Evolutionary conservation across 2,888 invertebrate genomes (phyloP).

Genomic region (Limenitis camilla): DNA sequence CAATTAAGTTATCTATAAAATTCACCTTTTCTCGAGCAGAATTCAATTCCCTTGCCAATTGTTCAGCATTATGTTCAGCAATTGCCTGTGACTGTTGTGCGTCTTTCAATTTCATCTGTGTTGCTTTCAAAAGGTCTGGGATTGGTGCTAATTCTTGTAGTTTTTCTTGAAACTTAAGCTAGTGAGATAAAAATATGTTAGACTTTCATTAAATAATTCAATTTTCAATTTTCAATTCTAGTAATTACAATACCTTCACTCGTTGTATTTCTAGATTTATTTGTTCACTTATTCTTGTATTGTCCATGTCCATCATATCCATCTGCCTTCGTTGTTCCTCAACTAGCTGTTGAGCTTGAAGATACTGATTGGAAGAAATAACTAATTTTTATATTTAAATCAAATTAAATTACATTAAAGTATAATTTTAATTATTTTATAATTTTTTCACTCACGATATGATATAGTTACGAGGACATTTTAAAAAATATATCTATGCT

Average conservation of each 20-base stretch:
- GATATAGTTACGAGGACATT: too few species aligned
- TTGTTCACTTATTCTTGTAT: conserved; percentile 80
- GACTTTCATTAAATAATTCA: too few species aligned
- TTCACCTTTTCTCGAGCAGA: conserved; percentile 75
- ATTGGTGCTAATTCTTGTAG: conserved; percentile 80
- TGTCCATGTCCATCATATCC: conserved; percentile 82
- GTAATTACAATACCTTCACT: conserved; percentile 71
- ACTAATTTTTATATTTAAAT: neutral
- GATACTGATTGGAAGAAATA: conserved; percentile 47
- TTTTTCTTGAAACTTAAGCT: conserved; percentile 81
- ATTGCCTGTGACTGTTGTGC: conserved; percentile 79
- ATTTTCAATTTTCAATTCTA: neutral
- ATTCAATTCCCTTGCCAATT: conserved; percentile 77
- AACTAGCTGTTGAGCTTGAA: conserved; percentile 80
- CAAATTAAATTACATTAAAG: neutral
- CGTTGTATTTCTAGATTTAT: conserved; percentile 81
- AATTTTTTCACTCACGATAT: too few species aligned
- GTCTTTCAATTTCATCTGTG: conserved; percentile 79
- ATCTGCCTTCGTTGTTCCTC: conserved; percentile 81
- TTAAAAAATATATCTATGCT: too few species aligned
- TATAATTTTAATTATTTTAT: neutral
- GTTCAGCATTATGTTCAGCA: conserved; percentile 79
- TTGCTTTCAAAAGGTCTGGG: conserved; percentile 80
- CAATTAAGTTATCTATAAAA: too few species aligned
- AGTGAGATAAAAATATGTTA: neutral